phyloP scores from a whole-genome alignment of 2,888 invertebrate species.

The Eledona agricola region DNA sequence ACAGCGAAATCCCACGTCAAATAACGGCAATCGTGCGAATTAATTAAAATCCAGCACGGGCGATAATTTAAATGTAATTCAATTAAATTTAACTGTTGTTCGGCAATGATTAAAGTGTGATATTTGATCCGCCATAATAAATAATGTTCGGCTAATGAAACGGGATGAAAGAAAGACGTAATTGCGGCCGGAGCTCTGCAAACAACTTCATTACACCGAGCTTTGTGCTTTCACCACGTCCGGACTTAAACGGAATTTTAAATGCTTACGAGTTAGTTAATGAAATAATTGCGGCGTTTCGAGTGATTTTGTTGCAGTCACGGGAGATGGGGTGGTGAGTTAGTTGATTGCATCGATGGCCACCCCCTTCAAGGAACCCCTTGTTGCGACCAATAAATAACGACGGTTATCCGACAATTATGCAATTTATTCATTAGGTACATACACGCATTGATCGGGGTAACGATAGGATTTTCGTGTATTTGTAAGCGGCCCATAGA shows the following conservation, averaged over 20 bases:
- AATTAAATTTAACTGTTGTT: conserved; percentile 18
- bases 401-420: conserved; percentile 25
- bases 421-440: conserved; percentile 30
- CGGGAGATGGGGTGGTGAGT: neutral
- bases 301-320: too few relatives aligned
- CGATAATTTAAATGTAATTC: conserved; percentile 28
- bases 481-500: conserved; percentile 12
- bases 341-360: conserved; percentile 5
- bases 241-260: conserved; percentile 32
- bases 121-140: conserved; percentile 5
- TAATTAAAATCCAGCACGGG: conserved; percentile 23
- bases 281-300: conserved; percentile 19
- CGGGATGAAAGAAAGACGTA: conserved; percentile 15
- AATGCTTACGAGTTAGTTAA: conserved; percentile 16
- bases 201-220: conserved; percentile 31
- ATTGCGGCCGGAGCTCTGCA: conserved; percentile 18
- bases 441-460: conserved; percentile 23
- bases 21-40: conserved; percentile 24
- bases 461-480: conserved; percentile 30
- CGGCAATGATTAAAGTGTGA: conserved; percentile 9
- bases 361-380: conserved; percentile 3
- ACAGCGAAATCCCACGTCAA: conserved; percentile 12
- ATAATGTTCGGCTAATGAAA: conserved; percentile 3
- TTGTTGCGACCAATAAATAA: conserved; percentile 18
- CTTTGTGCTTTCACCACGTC: conserved; percentile 27